Evolutionary conservation across 2,113 vertebrate species (phyloP), one percentile per base, ranked within the genome.

Genomic region (Speoplatyrhinus poulsoni): DNA sequence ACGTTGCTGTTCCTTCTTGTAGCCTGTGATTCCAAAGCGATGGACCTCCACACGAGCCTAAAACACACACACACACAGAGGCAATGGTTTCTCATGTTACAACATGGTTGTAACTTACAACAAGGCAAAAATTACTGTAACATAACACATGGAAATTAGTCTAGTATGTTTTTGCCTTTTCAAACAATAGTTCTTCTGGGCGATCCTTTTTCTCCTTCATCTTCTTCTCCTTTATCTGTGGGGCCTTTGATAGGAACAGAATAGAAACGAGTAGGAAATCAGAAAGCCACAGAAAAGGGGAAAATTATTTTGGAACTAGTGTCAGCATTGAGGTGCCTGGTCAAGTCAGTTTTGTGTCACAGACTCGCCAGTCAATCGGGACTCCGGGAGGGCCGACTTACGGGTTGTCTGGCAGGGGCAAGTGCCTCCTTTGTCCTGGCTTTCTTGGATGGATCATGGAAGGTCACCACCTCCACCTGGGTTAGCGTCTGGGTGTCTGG

Each of bases 31-130:
- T 49, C 97, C 97, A 89, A 98, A 96, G 1, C 93, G 93, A 86
- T 98, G 96, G 52, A 99, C 97, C 84, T 99, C 97, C 73, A 99
- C 80, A 9, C 97, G 95, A 64, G 96, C 95, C 97, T 99, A 9
- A 3, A 47, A 52, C 52, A 52, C 3, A 32, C 32, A 33, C 9
- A 16, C 15, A 62, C 49, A 36, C 46, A 65, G 12, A 65, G 6
- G 15, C 49, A 63, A 26, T 26, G 36, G 36, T 7, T 41, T 41
- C 36, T 41, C 36, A 68, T 5, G 4, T 12, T 57, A 57, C 55
- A 57, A 26, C 26, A 26, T 26, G 26, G 26, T 3, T 15, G 1
- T 12, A 12, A 15, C 53, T 54, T 6, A 54, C 11, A 6, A 54
- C 9, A 54, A 54, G 12, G 15, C n/a, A 54, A 54, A 15, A 6